A percentile compares a stretch with the other conserved stretches of the same genome.
Evolutionary conservation across 2,113 vertebrate genomes (phyloP).

Genomic region (Hemibagrus wyckioides): DNA sequence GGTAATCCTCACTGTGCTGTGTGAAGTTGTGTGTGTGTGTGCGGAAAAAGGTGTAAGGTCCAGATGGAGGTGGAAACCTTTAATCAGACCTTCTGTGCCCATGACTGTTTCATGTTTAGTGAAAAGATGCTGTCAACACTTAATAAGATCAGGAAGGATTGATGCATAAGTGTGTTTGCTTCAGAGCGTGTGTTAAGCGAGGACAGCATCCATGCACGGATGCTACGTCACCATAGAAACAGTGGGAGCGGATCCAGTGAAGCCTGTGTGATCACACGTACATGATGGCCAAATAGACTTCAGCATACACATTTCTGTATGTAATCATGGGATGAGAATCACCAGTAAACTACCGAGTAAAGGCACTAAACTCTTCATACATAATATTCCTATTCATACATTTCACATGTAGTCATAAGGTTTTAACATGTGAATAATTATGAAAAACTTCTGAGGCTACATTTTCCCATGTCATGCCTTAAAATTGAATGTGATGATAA

Average conservation of each 20-base stretch:
- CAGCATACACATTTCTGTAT: background rate
- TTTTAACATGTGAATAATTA: background rate
- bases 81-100: background rate
- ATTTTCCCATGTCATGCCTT: background rate
- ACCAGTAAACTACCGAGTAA: background rate
- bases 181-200: constrained; percentile 45
- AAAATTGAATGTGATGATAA: background rate
- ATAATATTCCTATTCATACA: background rate
- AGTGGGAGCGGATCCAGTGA: constrained; percentile 37
- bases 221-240: constrained; percentile 67
- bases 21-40: background rate
- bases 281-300: background rate
- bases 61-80: background rate
- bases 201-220: constrained; percentile 54
- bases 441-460: background rate
- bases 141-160: constrained; percentile 26
- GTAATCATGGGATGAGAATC: background rate
- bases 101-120: background rate
- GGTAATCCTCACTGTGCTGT: background rate
- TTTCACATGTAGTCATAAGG: background rate
- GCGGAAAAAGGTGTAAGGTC: background rate
- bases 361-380: background rate
- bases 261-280: background rate
- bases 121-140: constrained; percentile 12
- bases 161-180: background rate